Base-by-base conservation (phyloP, 1,140 invertebrate genomes). In the Drosophila tristis region DNA sequence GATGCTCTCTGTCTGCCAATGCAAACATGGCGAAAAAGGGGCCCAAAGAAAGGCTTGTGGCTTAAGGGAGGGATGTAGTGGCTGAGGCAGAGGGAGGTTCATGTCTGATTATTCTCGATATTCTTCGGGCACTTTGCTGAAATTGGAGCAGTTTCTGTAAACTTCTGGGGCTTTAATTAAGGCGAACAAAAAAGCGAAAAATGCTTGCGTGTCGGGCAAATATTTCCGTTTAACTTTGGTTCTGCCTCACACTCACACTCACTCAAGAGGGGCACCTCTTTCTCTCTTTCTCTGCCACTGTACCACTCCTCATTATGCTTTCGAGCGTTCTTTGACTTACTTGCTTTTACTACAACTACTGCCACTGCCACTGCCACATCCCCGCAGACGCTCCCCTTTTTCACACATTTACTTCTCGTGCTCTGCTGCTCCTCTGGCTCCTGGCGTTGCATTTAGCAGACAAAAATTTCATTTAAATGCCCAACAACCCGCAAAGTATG, bases 391-490 rank as follows among this genome's bases (percentile, higher is more conserved):
- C 11, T 13, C 9, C 50, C 15, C 29, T 29, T 43, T 65, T 67
- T 61, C 42, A 23, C 25, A 58, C 39, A 56, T 61, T 66, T 79
- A 43, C 56, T 58, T 74, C 79, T 79, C 68, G 55, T 44, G 47
- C 57, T 59, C 43, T 20, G 20, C 20, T 1, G 20, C 57, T 11
- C 35, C 0, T 13, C 11, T 67, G 61, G 35, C 57, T 61, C 50
- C 70, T 49, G 48, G 53, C 68, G 23, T 15, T 63, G 62, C 78
- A 80, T 57, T 81, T 77, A 60, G 70, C 67, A 45, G 58, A 64
- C 60, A 60, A 82, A 39, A 81, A 78, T 67, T 82, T 78, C 79
- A 78, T 82, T 82, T 82, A 78, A 78, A 78, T 82, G 63, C 79
- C 78, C 63, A 81, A 75, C 73, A 68, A 48, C 56, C 79, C 60